Evolutionary conservation across 2,888 invertebrate genomes (phyloP).

Genomic region (Cheilosia soror): DNA sequence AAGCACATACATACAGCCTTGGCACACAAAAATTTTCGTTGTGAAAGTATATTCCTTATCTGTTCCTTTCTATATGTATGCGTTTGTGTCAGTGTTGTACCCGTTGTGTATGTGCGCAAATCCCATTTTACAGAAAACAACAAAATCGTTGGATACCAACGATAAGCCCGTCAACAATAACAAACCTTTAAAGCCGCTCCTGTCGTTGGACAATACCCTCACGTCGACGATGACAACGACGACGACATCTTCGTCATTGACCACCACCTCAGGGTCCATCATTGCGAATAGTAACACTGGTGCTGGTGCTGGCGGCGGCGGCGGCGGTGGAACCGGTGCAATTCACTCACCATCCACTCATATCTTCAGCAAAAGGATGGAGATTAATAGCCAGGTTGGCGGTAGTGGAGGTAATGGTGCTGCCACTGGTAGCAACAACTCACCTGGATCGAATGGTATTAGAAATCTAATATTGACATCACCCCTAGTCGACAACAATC

Average conservation of each 20-base stretch:
- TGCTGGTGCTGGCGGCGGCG: conserved; percentile 36
- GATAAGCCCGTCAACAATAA: conserved; percentile 82
- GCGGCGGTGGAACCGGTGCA: conserved; percentile 23
- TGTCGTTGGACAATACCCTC: conserved; percentile 81
- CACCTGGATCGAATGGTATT: conserved; percentile 82
- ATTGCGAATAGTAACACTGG: conserved; percentile 25
- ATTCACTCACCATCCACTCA: conserved; percentile 72
- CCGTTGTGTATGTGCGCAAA: conserved; percentile 54
- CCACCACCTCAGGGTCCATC: conserved; percentile 40
- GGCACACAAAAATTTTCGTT: conserved; percentile 53
- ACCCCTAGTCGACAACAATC: conserved; percentile 81
- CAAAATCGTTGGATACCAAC: conserved; percentile 83
- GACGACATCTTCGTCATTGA: conserved; percentile 38
- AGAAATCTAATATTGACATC: conserved; percentile 82
- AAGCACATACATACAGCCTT: conserved; percentile 51
- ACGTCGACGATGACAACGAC: conserved; percentile 62
- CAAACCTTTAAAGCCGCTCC: conserved; percentile 82
- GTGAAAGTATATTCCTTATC: conserved; percentile 26
- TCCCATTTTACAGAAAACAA: conserved; percentile 81
- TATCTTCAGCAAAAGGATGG: conserved; percentile 78
- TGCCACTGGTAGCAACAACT: conserved; percentile 77
- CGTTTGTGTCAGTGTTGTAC: conserved; percentile 41
- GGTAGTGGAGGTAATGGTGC: conserved; percentile 33
- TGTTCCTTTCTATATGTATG: conserved; percentile 23
- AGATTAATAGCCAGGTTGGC: conserved; percentile 74